phyloP scores from a whole-genome alignment of 2,888 invertebrate genomes.

The Drosophila neutralis region DNA sequence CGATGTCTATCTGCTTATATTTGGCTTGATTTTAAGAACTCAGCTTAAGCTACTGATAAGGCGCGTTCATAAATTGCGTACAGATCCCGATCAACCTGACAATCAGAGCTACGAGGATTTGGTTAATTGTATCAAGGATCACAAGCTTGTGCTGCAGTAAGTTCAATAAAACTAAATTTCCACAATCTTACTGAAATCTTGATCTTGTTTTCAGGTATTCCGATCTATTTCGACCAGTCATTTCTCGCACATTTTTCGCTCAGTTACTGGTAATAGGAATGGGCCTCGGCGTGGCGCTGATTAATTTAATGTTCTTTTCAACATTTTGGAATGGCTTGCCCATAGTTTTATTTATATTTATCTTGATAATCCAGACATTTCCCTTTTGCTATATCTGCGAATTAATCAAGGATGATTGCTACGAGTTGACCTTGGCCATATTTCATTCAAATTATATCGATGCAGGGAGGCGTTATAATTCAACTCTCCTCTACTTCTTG shows the following conservation, averaged over 20 bases:
- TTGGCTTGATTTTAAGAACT: conserved; percentile 27
- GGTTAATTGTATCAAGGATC: conserved; percentile 49
- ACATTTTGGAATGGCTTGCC: conserved; percentile 20
- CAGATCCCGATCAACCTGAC: conserved; percentile 2
- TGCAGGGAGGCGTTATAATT: conserved; percentile 42
- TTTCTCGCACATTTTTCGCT: conserved; percentile 48
- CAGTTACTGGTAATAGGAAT: conserved; percentile 53
- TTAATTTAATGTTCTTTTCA: conserved; percentile 54
- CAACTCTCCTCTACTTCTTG: conserved; percentile 42
- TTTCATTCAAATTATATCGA: conserved; percentile 51
- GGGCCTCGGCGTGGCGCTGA: conserved; percentile 35
- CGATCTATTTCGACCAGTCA: conserved; percentile 36
- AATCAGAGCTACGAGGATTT: conserved; percentile 33
- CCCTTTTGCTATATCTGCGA: conserved; percentile 59
- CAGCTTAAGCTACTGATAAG: conserved; percentile 32
- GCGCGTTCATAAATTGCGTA: conserved; percentile 32
- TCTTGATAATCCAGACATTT: conserved; percentile 41
- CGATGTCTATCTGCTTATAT: conserved; percentile 25
- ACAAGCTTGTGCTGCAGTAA: conserved; percentile 39
- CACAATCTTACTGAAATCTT: not conserved
- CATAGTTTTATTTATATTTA: conserved; percentile 11
- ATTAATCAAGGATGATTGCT: conserved; percentile 40
- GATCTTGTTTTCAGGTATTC: conserved; percentile 29
- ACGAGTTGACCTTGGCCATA: conserved; percentile 22
- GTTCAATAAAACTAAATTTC: not conserved